A percentile compares a stretch with the other conserved stretches of the same genome.
Evolutionary conservation across 2,888 invertebrate genomes (phyloP).

Genomic region (Nomada fucata): DNA sequence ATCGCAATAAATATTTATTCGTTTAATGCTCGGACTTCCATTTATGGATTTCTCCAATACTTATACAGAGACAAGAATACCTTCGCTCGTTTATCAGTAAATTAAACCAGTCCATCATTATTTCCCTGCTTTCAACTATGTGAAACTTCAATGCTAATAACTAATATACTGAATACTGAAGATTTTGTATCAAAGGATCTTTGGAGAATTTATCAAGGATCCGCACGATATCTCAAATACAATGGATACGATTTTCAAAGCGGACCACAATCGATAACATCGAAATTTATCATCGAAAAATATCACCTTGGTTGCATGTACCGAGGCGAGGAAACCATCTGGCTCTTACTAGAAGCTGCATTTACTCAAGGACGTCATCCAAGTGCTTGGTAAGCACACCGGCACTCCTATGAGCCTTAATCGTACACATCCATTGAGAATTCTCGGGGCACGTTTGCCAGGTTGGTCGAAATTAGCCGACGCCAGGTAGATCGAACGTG

Average conservation of each 20-base stretch:
- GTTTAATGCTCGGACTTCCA: too few relatives aligned
- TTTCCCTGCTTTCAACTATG: too few relatives aligned
- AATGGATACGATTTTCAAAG: not conserved
- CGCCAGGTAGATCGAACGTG: slow-evolving; percentile 24
- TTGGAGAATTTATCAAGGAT: too few relatives aligned
- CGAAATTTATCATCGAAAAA: slow-evolving; percentile 29
- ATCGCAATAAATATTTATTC: too few relatives aligned
- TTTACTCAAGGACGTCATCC: slow-evolving; percentile 73
- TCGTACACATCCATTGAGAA: slow-evolving; percentile 51
- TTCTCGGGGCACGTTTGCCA: slow-evolving; percentile 43
- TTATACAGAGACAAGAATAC: too few relatives aligned
- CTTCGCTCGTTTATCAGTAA: too few relatives aligned
- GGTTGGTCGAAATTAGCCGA: slow-evolving; percentile 42
- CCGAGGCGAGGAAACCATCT: slow-evolving; percentile 62
- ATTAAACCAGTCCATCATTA: too few relatives aligned
- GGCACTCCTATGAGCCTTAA: slow-evolving; percentile 41
- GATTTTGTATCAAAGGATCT: too few relatives aligned
- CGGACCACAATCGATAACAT: not conserved
- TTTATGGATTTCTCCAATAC: too few relatives aligned
- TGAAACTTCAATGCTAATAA: too few relatives aligned
- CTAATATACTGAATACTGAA: too few relatives aligned
- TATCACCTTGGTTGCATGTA: slow-evolving; percentile 31
- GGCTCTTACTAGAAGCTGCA: slow-evolving; percentile 66
- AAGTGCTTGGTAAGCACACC: slow-evolving; percentile 74
- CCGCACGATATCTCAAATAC: not conserved